Percentiles rank a stretch among this genome's conserved stretches.
phyloP scores from a whole-genome alignment of 2,888 invertebrate genomes.

The Netelia fuscicornis region DNA sequence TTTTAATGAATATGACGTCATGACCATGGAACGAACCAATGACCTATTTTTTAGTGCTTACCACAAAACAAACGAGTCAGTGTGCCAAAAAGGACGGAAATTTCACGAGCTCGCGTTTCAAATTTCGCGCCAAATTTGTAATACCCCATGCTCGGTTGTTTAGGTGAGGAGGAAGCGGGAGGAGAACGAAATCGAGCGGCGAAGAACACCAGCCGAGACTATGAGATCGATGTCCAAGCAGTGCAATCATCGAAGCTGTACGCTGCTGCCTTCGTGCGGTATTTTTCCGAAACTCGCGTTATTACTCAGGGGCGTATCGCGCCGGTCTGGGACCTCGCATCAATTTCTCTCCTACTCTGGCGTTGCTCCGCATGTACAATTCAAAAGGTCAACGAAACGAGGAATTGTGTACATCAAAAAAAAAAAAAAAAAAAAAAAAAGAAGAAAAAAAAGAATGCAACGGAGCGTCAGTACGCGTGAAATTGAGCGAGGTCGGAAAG shows the following conservation, averaged over 20 bases:
- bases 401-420: background rate
- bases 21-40: no score
- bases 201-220: constrained; percentile 73
- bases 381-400: constrained; percentile 6
- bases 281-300: constrained; percentile 71
- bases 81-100: constrained; percentile 27
- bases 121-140: constrained; percentile 77
- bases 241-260: constrained; percentile 71
- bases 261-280: constrained; percentile 78
- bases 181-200: constrained; percentile 39
- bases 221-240: constrained; percentile 62
- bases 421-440: background rate
- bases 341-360: background rate
- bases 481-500: constrained; percentile 17
- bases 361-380: background rate
- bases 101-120: background rate
- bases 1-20: background rate
- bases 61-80: no score
- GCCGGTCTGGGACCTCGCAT: background rate
- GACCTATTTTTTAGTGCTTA: no score
- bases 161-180: constrained; percentile 50
- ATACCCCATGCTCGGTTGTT: constrained; percentile 65
- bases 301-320: constrained; percentile 57
- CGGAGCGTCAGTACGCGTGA: background rate
- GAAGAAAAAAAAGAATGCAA: constrained; percentile 3